A percentile compares a stretch with the other conserved stretches of the same genome.
These are phyloP conservation scores for Acrocephalus scirpaceus DNA, from an alignment of 2,797 vertebrate species.

Conservation along the genomic window DNA sequence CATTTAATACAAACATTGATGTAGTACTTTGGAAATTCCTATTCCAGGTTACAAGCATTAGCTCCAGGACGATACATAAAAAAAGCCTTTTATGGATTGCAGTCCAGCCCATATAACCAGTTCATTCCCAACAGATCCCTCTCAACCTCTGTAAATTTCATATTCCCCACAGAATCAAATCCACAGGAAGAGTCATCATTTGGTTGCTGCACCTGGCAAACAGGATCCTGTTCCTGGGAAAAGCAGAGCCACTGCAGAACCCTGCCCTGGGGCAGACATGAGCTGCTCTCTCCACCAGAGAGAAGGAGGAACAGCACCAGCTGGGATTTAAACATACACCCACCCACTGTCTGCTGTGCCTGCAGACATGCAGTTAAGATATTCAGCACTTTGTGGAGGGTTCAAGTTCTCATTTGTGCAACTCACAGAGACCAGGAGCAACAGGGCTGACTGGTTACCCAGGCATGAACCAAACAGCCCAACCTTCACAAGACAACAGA, in stretches of 20 bases:
- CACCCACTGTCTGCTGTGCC: not conserved
- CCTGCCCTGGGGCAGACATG: not conserved
- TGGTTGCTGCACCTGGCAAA: not conserved
- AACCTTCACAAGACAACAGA: not conserved
- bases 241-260: not conserved
- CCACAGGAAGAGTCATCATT: not conserved
- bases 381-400: not conserved
- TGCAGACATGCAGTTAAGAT: not conserved
- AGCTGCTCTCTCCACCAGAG: not conserved
- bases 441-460: not conserved
- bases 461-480: not conserved
- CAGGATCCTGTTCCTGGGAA: not conserved
- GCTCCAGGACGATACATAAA: not conserved
- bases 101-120: not conserved
- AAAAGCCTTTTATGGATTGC: not conserved
- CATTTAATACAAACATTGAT: not conserved
- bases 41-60: not conserved
- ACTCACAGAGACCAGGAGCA: not conserved
- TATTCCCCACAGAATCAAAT: not conserved
- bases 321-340: not conserved
- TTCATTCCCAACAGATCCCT: not conserved
- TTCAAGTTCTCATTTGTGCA: not conserved
- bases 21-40: not conserved
- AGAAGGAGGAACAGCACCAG: not conserved
- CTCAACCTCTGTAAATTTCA: not conserved